These are phyloP conservation scores for Eupithecia vulgata DNA, from an alignment of 2,888 invertebrate species.

Conservation along the genomic window DNA sequence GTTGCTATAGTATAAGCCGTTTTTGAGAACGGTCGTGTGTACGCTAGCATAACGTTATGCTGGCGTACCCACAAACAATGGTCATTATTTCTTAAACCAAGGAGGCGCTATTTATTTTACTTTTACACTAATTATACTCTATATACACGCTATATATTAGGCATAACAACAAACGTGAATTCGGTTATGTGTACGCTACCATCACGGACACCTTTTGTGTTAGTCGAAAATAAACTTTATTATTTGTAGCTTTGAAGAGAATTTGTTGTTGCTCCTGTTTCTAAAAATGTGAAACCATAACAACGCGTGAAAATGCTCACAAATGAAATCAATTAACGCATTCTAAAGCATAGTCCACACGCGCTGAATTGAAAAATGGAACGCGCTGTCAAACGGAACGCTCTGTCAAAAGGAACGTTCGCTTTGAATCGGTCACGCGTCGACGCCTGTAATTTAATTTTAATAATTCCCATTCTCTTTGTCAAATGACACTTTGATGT, in stretches of 20 bases:
- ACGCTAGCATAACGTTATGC: too few relatives aligned
- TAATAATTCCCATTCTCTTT: conserved; percentile 65
- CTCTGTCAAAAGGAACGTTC: conserved; percentile 53
- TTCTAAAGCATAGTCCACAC: conserved; percentile 48
- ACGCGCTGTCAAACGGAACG: conserved; percentile 56
- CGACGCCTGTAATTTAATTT: conserved; percentile 61
- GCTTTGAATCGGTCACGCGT: conserved; percentile 68
- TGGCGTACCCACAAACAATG: too few relatives aligned
- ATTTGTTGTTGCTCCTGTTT: neutral
- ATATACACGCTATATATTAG: too few relatives aligned
- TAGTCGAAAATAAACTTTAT: neutral
- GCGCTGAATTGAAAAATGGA: conserved; percentile 55
- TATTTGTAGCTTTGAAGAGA: neutral
- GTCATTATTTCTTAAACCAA: too few relatives aligned
- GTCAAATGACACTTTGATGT: conserved; percentile 56
- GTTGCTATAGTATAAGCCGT: too few relatives aligned
- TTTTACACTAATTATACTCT: too few relatives aligned
- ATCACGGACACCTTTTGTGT: too few relatives aligned
- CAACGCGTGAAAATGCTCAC: conserved; percentile 11
- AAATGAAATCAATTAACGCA: conserved; percentile 54
- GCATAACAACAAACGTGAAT: too few relatives aligned
- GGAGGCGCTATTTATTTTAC: too few relatives aligned
- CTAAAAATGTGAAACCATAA: neutral
- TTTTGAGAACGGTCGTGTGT: too few relatives aligned
- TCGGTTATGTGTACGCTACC: too few relatives aligned